These are phyloP conservation scores for Pavo muticus DNA, from an alignment of 2,113 vertebrate genomes.

Conservation along the genomic window DNA sequence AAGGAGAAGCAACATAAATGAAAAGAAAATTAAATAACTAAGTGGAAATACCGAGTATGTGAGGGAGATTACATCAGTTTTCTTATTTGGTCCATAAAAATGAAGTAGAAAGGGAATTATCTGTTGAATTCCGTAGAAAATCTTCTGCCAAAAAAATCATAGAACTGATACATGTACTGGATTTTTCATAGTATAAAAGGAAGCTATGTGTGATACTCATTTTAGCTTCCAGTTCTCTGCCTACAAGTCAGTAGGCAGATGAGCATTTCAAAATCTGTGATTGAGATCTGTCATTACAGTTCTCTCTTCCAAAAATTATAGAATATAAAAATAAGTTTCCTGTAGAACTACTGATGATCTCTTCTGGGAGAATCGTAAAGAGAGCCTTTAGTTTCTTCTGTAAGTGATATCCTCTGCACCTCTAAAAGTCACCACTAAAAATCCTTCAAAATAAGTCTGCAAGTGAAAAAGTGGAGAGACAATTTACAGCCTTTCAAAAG, in stretches of 20 bases:
- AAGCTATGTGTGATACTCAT: background rate
- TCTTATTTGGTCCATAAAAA: background rate
- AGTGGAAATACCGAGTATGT: background rate
- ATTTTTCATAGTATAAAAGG: background rate
- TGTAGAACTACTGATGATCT: background rate
- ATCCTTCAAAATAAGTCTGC: background rate
- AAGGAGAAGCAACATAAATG: background rate
- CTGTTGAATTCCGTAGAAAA: background rate
- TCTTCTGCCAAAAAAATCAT: background rate
- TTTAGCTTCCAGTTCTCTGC: slow-evolving; percentile 43
- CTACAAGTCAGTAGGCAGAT: slow-evolving; percentile 49
- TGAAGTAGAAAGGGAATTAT: background rate
- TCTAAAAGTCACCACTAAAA: background rate
- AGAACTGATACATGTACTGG: background rate
- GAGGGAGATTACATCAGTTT: background rate
- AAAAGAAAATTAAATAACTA: background rate
- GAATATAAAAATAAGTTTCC: slow-evolving; percentile 42
- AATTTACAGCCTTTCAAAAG: background rate
- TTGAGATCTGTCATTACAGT: background rate
- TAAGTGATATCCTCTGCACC: background rate
- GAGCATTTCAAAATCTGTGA: slow-evolving; percentile 19
- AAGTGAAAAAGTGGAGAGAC: background rate
- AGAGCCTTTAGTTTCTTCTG: background rate
- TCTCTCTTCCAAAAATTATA: background rate
- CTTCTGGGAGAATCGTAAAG: background rate